Evolutionary conservation across 2,113 vertebrate genomes (phyloP), one percentile per base, ranked within the genome.

Genomic region (Amblyopsis rosae): DNA sequence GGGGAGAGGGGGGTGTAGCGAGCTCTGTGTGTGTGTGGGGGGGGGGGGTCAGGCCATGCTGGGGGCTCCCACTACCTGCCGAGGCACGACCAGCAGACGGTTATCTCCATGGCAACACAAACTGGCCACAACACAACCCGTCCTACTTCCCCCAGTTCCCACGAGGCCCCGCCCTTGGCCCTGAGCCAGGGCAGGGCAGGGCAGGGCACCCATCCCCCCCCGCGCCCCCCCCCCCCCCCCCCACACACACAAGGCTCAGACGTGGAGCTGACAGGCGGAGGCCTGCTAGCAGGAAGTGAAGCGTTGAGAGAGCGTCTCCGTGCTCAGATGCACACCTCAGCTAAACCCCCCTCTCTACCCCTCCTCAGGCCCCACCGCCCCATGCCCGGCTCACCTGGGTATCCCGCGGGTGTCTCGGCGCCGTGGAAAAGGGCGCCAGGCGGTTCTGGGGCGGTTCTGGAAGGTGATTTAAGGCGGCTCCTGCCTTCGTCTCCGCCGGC

Each of bases 121-220:
- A 41, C 35, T 41, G 35, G 0, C 35, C 35, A 41, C 35, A 41
- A 41, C 35, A 5, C 4, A 41, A 41, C 6, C 35, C 35, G 0
- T 8, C 35, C 35, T 8, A 5, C 35, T 8, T 8, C 35, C 35
- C 35, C 35, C 35, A 49, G 48, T 12, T 0, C 49, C 10, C 12
- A 58, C 69, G 65, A 88, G 76, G 86, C 92, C 92, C 88, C 92
- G 91, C 92, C 92, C 91, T 87, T 87, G 77, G 19, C 26, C 19
- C 41, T 13, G 26, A 2, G 26, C 26, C 26, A 26, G 26, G 26
- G 26, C 26, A 26, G 26, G 3, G 26, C 26, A 26, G 26, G 26
- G 26, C 26, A 26, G 26, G 3, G 26, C 26, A 26, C 26, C 26
- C 26, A 26, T 2, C 26, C 92, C 92, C 88, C 92, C 91, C 92